Evolutionary conservation across 1,140 invertebrate genomes (phyloP), one percentile per base, ranked within the genome.

Genomic region (Alviniconcha marisindica): DNA sequence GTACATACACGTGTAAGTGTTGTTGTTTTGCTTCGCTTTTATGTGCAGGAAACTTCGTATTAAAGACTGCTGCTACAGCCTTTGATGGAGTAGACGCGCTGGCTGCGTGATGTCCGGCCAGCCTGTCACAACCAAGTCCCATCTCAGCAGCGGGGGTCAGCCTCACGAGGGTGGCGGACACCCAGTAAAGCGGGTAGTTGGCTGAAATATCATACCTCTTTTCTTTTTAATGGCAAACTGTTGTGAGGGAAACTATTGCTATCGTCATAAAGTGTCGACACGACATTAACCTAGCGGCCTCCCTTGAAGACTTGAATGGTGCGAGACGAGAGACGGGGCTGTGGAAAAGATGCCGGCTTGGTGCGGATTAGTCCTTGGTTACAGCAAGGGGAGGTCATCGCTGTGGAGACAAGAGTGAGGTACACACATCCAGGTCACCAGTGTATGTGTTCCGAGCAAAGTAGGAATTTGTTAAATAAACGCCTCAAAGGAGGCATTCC

Each of bases 241-340:
- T 63, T 63, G 60, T 63, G 60, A 24, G 60, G 7, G 60, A 63
- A 31, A 63, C 60, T 24, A 63, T 63, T 63, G 60, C 10, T 5
- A 14, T n/a, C 10, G 60, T n/a, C 60, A 63, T 63, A 63, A 63
- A 63, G 60, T 63, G 60, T 63, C 60, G 60, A 63, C 60, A n/a
- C 60, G 60, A 63, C 60, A n/a, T 24, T 63, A 63, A 63, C 7
- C 60, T n/a, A 31, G 7, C 51, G 60, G 21, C 24, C 60, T 63
- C 60, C 60, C 60, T 63, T 24, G 60, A 31, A n/a, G 60, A 63
- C 21, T n/a, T 63, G 60, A 63, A n/a, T n/a, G 60, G 24, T 63
- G 60, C 60, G 10, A 12, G 28, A n/a, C 10, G 28, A 63, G 60
- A 63, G 60, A 63, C 10, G 28, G 24, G 24, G 28, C 7, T 12